Evolutionary conservation across 2,797 vertebrate species (phyloP).

Genomic region (Synanceia verrucosa): DNA sequence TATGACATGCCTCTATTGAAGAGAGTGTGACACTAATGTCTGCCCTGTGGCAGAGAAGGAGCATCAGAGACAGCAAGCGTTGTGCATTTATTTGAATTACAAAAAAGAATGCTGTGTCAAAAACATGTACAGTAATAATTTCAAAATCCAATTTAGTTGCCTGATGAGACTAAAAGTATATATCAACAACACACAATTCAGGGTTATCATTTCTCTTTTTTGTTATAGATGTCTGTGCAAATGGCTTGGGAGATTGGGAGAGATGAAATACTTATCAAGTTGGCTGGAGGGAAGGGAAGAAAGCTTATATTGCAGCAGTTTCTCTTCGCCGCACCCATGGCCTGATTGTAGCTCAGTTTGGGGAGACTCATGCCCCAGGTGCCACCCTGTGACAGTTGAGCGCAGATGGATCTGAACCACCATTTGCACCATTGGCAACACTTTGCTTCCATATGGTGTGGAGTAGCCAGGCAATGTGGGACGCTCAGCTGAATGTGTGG

Average conservation of each 20-base stretch:
- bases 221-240: conserved; percentile 52
- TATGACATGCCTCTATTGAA: conserved; percentile 77
- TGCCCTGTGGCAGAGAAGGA: conserved; percentile 74
- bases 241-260: conserved; percentile 55
- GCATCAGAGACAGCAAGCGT: conserved; percentile 54
- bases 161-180: conserved; percentile 62
- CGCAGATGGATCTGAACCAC: conserved; percentile 70
- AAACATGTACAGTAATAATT: conserved; percentile 64
- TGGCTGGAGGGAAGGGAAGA: conserved; percentile 45
- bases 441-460: conserved; percentile 77
- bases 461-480: conserved; percentile 63
- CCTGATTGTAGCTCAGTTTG: conserved; percentile 62
- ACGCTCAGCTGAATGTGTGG: conserved; percentile 64
- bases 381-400: conserved; percentile 62
- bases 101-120: conserved; percentile 49
- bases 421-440: conserved; percentile 76
- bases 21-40: conserved; percentile 78
- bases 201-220: conserved; percentile 43
- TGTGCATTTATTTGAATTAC: conserved; percentile 78
- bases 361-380: conserved; percentile 63
- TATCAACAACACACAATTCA: conserved; percentile 64
- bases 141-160: conserved; percentile 66
- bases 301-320: conserved; percentile 60
- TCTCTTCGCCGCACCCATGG: conserved; percentile 56
- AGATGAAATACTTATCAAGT: conserved; percentile 62